Conservation (phyloP, 1,140 invertebrate species). For the Bombus huntii region DNA sequence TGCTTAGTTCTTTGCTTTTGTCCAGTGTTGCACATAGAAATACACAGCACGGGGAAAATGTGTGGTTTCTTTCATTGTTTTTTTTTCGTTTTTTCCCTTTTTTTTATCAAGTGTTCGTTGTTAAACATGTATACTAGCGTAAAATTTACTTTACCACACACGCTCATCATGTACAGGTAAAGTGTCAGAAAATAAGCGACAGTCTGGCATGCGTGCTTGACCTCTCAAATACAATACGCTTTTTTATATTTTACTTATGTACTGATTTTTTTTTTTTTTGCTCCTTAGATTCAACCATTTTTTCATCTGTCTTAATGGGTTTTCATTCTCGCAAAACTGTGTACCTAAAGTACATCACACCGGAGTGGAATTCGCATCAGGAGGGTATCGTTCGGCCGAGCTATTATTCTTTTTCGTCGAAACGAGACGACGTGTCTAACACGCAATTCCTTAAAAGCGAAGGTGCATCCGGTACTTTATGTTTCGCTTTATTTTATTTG, state of each 20-base stretch:
- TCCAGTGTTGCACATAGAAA: constrained; percentile 14
- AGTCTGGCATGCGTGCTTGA: constrained; percentile 70
- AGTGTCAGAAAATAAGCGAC: constrained; percentile 77
- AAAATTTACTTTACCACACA: constrained; percentile 63
- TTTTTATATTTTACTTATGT: constrained; percentile 6
- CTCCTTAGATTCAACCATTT: constrained; percentile 3
- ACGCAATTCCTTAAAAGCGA: constrained; percentile 16
- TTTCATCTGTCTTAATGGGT: background rate
- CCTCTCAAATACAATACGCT: constrained; percentile 50
- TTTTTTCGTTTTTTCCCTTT: background rate
- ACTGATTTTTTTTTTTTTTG: background rate
- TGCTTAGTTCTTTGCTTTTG: constrained; percentile 2
- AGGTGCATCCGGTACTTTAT: background rate
- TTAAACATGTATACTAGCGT: constrained; percentile 62
- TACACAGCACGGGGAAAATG: constrained; percentile 4
- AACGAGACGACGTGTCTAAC: background rate
- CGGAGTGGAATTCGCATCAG: constrained; percentile 62
- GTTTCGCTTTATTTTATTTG: background rate
- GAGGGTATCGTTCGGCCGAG: constrained; percentile 56
- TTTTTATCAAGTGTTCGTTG: constrained; percentile 67
- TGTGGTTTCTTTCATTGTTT: constrained; percentile 4
- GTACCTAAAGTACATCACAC: constrained; percentile 55
- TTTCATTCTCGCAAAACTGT: constrained; percentile 20
- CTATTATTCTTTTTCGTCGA: background rate
- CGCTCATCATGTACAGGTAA: constrained; percentile 63